These are phyloP conservation scores for Saturnia pavonia DNA, from an alignment of 2,888 invertebrate genomes.

Conservation along the genomic window DNA sequence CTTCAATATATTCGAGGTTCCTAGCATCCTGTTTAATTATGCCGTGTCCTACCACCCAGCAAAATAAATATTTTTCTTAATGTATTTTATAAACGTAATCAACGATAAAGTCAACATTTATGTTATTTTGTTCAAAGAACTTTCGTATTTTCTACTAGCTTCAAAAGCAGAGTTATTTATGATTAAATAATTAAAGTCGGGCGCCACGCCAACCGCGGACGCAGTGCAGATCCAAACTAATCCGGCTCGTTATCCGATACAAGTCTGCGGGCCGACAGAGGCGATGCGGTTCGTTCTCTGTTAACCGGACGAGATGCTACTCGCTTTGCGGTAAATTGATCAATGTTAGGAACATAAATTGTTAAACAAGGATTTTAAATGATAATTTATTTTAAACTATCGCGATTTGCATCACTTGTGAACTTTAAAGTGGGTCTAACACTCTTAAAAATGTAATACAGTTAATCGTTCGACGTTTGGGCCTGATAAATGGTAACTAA, in stretches of 20 bases:
- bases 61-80: too few species aligned
- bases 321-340: constrained; percentile 4
- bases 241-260: constrained; percentile 21
- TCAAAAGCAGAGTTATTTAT: constrained; percentile 14
- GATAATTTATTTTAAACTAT: neutral
- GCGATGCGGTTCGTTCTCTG: constrained; percentile 8
- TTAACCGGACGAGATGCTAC: constrained; percentile 4
- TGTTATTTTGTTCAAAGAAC: neutral
- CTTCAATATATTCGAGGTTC: too few species aligned
- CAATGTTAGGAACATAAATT: neutral
- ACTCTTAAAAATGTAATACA: neutral
- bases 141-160: neutral
- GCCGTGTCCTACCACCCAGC: too few species aligned
- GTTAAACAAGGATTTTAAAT: neutral
- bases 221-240: constrained; percentile 18
- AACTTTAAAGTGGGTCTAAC: neutral
- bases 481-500: neutral
- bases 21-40: too few species aligned
- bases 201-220: constrained; percentile 18
- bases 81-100: too few species aligned
- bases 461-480: neutral
- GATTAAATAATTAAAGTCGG: constrained; percentile 22
- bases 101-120: neutral
- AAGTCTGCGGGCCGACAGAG: constrained; percentile 22
- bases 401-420: neutral